Base-by-base conservation (phyloP, 1,140 invertebrate species). In the Argopecten irradians region DNA sequence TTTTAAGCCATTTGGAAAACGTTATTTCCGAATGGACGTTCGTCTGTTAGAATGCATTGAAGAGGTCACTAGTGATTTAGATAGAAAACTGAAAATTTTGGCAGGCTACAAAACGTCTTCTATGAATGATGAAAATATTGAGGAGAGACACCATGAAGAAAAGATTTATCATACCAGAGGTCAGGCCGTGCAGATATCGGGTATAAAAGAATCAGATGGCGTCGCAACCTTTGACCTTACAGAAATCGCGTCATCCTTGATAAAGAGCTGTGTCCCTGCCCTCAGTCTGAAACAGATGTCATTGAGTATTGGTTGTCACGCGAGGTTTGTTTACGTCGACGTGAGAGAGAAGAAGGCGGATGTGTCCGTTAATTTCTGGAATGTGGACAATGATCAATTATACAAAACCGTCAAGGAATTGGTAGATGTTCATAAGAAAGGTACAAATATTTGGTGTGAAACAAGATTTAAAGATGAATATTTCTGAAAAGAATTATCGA, bases 101-200 rank as follows among this genome's bases (percentile, higher is more conserved):
- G 88, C 90, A 43, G 86, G 86, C 43, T 92, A 92, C 39, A 84
- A 90, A 28, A 84, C 87, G 14, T 32, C 36, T 9, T 89, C 91
- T 5, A 82, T 82, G 41, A 92, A 91, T 43, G 83, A 84, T 19
- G 32, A 83, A n/a, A 89, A 91, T 71, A 84, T 92, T 39, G 88
- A 92, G 35, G 32, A 22, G 8, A 82, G 91, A 33, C 91, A 92
- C 85, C n/a, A 16, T 11, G 87, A 92, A 83, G 91, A 92, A 85
- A 88, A n/a, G 41, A 85, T 43, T 35, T 82, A 85, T 22, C 88
- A 89, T 82, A 84, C 85, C 34, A 43, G 84, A 82, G 91, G 91
- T 0, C 88, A 91, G 55, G 91, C 91, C 32, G 86, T 92, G 13
- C 86, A 91, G 86, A 46, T 91, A 86, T 28, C 22, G 83, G 34